These are phyloP conservation scores for Pseudoatta argentina DNA, from an alignment of 1,140 invertebrate species.

Conservation along the genomic window DNA sequence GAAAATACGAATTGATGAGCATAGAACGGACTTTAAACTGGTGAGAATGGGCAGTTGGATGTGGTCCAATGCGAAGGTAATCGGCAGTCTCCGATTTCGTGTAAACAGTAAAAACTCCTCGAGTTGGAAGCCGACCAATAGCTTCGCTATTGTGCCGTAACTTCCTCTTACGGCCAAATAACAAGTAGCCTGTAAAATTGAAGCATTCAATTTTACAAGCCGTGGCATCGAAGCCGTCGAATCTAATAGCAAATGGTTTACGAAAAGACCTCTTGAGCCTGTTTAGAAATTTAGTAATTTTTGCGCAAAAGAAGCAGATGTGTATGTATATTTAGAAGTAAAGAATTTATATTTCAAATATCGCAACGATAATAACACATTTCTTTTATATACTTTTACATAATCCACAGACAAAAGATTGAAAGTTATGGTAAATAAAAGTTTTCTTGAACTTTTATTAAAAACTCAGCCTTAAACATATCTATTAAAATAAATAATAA, in stretches of 20 bases:
- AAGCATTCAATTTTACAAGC: constrained; percentile 56
- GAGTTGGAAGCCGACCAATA: constrained; percentile 78
- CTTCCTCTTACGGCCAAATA: constrained; percentile 63
- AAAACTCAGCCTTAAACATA: background rate
- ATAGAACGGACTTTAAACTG: constrained; percentile 71
- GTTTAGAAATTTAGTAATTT: constrained; percentile 51
- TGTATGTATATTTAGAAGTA: background rate
- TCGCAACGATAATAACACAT: background rate
- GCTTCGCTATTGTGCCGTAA: constrained; percentile 67
- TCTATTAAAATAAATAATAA: background rate
- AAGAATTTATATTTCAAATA: constrained; percentile 15
- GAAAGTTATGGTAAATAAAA: background rate
- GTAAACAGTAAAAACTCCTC: constrained; percentile 74
- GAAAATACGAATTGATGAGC: constrained; percentile 71
- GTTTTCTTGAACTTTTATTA: background rate
- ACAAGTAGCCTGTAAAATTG: constrained; percentile 76
- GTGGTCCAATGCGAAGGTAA: constrained; percentile 77
- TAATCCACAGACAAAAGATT: background rate
- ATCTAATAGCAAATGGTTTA: background rate
- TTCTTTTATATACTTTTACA: background rate
- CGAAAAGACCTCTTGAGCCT: constrained; percentile 14
- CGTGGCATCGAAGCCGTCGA: background rate
- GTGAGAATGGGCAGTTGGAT: constrained; percentile 78
- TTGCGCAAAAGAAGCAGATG: background rate
- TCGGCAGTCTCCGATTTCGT: constrained; percentile 76